Evolutionary conservation across 2,888 invertebrate species (phyloP), one percentile per base, ranked within the genome.

Genomic region (Melieria omissa): DNA sequence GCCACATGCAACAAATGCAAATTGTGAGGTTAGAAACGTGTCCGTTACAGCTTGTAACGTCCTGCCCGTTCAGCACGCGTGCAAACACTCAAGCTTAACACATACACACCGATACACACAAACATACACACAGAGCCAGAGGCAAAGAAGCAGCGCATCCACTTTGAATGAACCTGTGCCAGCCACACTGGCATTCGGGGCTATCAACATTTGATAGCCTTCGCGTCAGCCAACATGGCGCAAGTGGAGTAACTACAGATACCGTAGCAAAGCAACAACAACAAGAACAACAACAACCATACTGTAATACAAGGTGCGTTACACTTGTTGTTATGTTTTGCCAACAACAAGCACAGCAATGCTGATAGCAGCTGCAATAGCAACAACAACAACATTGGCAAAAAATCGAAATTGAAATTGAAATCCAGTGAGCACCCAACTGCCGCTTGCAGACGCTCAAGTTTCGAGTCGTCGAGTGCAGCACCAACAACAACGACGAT

Each of bases 321-420:
- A 12, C 58, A 60, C 60, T 67, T 65, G 54, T 29, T 47, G 49
- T 42, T 44, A n/a, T 60, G 67, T 60, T 67, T 58, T 60, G 49
- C 49, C 58, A 49, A 60, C 67, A 49, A 49, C 60, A 60, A 58
- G 49, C 14, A 41, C 47, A 60, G 44, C 47, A 29, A 29, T 29
- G 29, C 29, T 29, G 29, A 29, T 29, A 29, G 49, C 47, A 60
- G 58, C 42, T 62, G 54, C 49, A 62, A 41, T 14, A 45, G 54
- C 60, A 67, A 60, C 67, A 46, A 47, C 49, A 68, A 54, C 46
- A 54, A 45, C 54, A 45, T 52, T 52, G 52, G 67, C 67, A 49
- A 49, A 67, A 49, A 14, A 60, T 41, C 6, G 14, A 67, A 67
- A 60, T 67, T 67, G 58, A 67, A 67, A 67, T 60, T 60, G 67